These are phyloP conservation scores for Corythaixoides concolor DNA, from an alignment of 2,113 vertebrate species.

Conservation along the genomic window DNA sequence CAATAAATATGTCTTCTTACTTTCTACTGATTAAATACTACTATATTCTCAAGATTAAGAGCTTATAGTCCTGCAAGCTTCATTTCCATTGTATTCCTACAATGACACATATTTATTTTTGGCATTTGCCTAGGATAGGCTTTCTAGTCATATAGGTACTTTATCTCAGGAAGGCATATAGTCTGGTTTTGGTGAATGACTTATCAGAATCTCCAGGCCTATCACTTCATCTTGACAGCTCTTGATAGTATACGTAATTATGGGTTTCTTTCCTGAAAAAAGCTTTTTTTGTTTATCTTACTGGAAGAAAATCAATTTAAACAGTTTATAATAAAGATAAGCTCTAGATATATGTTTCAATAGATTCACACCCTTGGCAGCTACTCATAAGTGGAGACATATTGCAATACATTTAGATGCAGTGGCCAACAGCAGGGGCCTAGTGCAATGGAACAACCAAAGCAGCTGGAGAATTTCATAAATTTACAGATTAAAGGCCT, in stretches of 20 bases:
- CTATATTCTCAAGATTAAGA: background rate
- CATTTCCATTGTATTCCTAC: background rate
- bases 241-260: background rate
- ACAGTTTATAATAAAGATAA: background rate
- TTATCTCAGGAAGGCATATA: background rate
- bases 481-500: constrained; percentile 8
- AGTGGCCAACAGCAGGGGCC: background rate
- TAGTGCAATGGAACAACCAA: background rate
- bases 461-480: background rate
- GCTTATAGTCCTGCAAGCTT: background rate
- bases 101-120: background rate
- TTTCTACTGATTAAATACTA: background rate
- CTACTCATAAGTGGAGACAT: background rate
- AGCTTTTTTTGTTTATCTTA: background rate
- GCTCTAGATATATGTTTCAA: background rate
- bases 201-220: background rate
- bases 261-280: background rate
- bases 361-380: background rate
- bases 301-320: background rate
- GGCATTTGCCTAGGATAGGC: background rate
- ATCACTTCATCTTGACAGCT: background rate
- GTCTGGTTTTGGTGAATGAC: background rate
- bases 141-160: background rate
- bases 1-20: background rate
- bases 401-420: background rate